A percentile compares a stretch with the other conserved stretches of the same genome.
Conservation (phyloP, 2,113 vertebrate genomes). For the Sclerurus mexicanus region DNA sequence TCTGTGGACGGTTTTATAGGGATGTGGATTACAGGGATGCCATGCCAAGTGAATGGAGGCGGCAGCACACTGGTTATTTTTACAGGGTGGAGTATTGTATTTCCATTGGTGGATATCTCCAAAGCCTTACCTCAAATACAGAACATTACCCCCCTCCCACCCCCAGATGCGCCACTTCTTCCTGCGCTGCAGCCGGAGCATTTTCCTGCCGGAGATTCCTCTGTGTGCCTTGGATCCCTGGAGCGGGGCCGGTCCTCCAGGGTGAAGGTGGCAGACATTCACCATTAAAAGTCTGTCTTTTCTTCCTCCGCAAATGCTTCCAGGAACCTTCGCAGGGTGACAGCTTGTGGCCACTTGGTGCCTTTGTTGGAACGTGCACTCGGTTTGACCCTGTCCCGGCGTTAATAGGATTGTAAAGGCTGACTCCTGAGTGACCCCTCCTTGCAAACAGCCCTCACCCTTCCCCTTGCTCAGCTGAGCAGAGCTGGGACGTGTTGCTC, state of each 20-base stretch:
- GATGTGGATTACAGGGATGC: neutral
- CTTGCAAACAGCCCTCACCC: constrained; percentile 61
- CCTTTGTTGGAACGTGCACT: constrained; percentile 63
- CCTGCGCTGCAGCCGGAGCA: neutral
- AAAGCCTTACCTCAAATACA: neutral
- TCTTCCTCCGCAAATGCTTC: neutral
- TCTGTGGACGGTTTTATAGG: neutral
- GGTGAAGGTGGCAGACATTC: too few relatives aligned
- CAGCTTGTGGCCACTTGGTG: constrained; percentile 62
- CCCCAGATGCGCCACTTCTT: neutral
- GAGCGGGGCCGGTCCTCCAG: neutral
- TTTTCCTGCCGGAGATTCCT: constrained; percentile 11
- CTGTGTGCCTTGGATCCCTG: neutral
- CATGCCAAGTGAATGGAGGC: neutral
- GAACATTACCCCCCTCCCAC: neutral
- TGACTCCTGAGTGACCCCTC: constrained; percentile 71
- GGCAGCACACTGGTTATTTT: neutral
- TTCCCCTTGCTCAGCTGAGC: constrained; percentile 44
- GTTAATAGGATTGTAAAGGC: constrained; percentile 72
- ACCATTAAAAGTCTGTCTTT: constrained; percentile 15
- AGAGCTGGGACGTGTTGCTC: constrained; percentile 30
- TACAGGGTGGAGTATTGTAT: neutral
- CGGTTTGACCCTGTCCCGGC: constrained; percentile 63
- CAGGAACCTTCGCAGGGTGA: constrained; percentile 38
- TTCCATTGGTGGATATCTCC: neutral